These are phyloP conservation scores for Pectinophora gossypiella DNA, from an alignment of 1,140 invertebrate species.

Conservation along the genomic window DNA sequence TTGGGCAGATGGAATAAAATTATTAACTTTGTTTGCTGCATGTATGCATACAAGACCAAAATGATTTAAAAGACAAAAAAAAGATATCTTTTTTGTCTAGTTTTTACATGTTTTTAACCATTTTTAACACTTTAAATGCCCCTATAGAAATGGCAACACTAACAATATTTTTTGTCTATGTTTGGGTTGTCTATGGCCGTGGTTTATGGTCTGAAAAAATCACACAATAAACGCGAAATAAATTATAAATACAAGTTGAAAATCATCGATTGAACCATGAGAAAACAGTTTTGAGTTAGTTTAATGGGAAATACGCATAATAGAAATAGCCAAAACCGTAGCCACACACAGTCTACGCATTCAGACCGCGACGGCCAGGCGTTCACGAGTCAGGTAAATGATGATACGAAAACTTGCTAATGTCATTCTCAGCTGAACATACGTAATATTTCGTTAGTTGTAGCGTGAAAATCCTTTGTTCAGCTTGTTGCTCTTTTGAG, in stretches of 20 bases:
- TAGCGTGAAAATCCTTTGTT: conserved; percentile 4
- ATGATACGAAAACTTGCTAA: conserved; percentile 67
- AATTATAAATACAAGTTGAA: conserved; percentile 8
- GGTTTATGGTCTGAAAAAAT: conserved; percentile 38
- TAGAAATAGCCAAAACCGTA: conserved; percentile 42
- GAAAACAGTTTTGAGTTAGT: conserved; percentile 18
- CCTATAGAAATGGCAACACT: too few relatives aligned
- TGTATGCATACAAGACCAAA: too few relatives aligned
- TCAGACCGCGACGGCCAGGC: conserved; percentile 49
- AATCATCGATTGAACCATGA: neutral
- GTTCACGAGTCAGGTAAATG: conserved; percentile 65
- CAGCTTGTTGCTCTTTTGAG: neutral
- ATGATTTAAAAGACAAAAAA: too few relatives aligned
- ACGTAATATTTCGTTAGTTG: conserved; percentile 40
- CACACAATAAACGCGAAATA: conserved; percentile 16
- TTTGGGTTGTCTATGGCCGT: neutral
- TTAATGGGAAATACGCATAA: conserved; percentile 71
- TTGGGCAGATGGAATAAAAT: too few relatives aligned
- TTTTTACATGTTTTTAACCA: too few relatives aligned
- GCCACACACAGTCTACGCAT: conserved; percentile 40
- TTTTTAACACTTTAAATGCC: too few relatives aligned
- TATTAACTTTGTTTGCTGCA: too few relatives aligned
- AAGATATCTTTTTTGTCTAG: too few relatives aligned
- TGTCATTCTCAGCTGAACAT: conserved; percentile 73
- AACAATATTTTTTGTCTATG: neutral